Percentiles rank a stretch among this genome's conserved stretches.
Evolutionary conservation across 2,113 vertebrate species (phyloP).

Genomic region (Pteronura brasiliensis): DNA sequence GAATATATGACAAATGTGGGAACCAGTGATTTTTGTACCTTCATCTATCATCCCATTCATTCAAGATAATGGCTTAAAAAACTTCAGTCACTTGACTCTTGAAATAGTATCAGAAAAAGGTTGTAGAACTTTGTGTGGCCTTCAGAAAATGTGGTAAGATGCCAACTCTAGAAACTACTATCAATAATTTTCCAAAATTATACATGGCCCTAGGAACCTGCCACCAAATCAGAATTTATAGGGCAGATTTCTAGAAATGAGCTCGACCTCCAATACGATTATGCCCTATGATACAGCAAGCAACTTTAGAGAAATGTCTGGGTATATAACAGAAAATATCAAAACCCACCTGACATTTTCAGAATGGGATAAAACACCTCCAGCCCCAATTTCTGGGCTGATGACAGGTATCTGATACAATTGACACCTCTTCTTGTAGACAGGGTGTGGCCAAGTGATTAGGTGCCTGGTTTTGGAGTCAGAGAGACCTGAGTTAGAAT

Average conservation of each 20-base stretch:
- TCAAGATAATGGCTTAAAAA: not conserved
- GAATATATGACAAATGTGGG: not conserved
- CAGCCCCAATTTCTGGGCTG: not conserved
- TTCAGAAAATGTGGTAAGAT: not conserved
- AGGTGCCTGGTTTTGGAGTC: not conserved
- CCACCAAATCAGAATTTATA: not conserved
- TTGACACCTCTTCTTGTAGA: not conserved
- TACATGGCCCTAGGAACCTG: not conserved
- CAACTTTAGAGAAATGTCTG: not conserved
- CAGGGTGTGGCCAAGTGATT: not conserved
- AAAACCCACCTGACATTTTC: not conserved
- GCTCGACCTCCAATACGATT: not conserved
- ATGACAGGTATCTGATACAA: not conserved
- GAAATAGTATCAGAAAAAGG: not conserved
- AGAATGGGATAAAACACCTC: not conserved
- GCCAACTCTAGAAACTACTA: not conserved
- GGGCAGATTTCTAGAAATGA: not conserved
- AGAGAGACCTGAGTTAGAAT: not conserved
- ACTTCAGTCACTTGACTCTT: not conserved
- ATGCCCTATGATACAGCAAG: not conserved
- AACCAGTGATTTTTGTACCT: not conserved
- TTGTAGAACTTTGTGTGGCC: not conserved
- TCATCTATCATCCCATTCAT: not conserved
- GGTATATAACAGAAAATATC: not conserved
- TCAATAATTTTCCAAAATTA: slow-evolving; percentile 9